phyloP scores from a whole-genome alignment of 2,113 vertebrate genomes.

The Piaya cayana region DNA sequence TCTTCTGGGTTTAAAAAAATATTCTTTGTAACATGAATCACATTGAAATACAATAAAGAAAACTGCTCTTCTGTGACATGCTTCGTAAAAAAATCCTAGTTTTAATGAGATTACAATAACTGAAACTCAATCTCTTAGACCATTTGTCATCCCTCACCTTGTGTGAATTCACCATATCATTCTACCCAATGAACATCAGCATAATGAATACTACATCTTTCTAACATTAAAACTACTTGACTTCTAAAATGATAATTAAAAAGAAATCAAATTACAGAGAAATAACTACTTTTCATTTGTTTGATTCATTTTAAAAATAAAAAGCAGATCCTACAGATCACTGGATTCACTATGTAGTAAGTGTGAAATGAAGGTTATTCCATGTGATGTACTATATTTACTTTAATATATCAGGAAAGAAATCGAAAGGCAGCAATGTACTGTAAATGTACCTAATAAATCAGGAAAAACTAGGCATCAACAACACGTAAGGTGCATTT shows the following conservation, averaged over 20 bases:
- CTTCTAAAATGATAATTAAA: not conserved
- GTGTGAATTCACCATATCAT: not conserved
- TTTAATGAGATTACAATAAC: not conserved
- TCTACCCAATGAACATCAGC: not conserved
- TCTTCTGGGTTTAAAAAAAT: fast-evolving
- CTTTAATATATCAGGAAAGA: not conserved
- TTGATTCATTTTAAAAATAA: constrained; percentile 38
- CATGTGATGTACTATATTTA: constrained; percentile 52
- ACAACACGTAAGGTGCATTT: not conserved
- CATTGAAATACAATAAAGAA: not conserved
- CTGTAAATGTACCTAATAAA: constrained; percentile 17
- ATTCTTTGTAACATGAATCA: not conserved
- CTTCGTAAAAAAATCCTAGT: not conserved
- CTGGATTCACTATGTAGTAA: not conserved
- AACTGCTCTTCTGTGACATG: not conserved
- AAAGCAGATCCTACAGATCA: not conserved
- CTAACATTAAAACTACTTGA: constrained; percentile 8
- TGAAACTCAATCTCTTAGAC: constrained; percentile 8
- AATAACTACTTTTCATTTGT: not conserved
- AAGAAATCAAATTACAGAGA: not conserved
- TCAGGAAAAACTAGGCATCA: constrained; percentile 23
- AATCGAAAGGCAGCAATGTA: not conserved
- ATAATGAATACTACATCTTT: not conserved
- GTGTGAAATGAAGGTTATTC: constrained; percentile 9
- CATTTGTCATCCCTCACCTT: not conserved